Conservation (phyloP, 2,888 invertebrate genomes). For the Apotomis betuletana region DNA sequence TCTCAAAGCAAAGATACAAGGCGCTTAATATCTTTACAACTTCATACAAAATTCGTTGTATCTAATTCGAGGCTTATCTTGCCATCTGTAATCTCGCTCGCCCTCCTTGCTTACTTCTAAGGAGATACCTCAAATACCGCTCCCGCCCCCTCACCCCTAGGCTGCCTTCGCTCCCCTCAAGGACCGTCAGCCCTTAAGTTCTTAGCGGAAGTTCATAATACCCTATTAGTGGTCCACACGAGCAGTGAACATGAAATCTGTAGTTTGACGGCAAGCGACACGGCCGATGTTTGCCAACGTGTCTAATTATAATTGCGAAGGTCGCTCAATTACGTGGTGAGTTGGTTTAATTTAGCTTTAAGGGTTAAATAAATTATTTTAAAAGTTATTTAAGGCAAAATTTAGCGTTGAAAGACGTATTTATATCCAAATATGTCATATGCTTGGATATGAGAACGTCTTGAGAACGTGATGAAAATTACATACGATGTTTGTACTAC, state of each 20-base stretch:
- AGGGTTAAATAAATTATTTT: background rate
- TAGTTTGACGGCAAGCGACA: slow-evolving; percentile 56
- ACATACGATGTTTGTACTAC: too few relatives aligned
- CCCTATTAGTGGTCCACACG: slow-evolving; percentile 76
- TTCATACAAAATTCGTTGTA: slow-evolving; percentile 81
- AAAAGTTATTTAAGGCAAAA: background rate
- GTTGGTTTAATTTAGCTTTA: slow-evolving; percentile 8
- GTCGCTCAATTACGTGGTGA: slow-evolving; percentile 8
- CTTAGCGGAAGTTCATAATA: slow-evolving; percentile 79
- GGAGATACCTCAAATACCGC: slow-evolving; percentile 72
- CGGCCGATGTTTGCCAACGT: slow-evolving; percentile 29
- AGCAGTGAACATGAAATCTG: slow-evolving; percentile 63
- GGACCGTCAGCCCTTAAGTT: slow-evolving; percentile 67
- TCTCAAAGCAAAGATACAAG: slow-evolving; percentile 72
- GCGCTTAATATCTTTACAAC: slow-evolving; percentile 76
- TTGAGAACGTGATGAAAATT: too few relatives aligned
- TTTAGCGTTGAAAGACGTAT: too few relatives aligned
- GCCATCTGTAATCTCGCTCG: slow-evolving; percentile 79
- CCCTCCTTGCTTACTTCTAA: slow-evolving; percentile 62
- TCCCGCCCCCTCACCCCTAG: slow-evolving; percentile 48
- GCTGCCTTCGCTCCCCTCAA: slow-evolving; percentile 51
- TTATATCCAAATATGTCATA: too few relatives aligned
- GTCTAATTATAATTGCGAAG: slow-evolving; percentile 38
- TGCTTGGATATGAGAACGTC: too few relatives aligned
- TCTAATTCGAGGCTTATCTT: slow-evolving; percentile 82